Base-by-base conservation (phyloP, 2,113 vertebrate species). In the Toxotes chatareus region DNA sequence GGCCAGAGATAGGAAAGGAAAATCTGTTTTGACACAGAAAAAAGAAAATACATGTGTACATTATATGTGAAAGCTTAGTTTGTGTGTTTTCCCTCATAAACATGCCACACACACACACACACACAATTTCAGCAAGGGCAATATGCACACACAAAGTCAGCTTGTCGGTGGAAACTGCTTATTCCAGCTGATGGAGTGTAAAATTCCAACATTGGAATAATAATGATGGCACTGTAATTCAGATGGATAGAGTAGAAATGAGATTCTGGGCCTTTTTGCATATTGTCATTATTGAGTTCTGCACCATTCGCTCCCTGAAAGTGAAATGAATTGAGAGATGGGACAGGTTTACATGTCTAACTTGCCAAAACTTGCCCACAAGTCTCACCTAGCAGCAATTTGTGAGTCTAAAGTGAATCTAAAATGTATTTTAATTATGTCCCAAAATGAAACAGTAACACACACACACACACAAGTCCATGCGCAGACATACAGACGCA, bases 201-300 rank as follows among this genome's bases (percentile, higher is more conserved):
- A 92, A 91, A 93, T 93, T 90, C 86, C 90, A 67, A 69, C 84
- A 87, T 76, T 83, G 89, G 93, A 94, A 94, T 93, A 89, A 88
- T 93, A 94, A 94, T 91, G 89, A 92, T 65, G 76, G 80, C 80
- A 91, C 92, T 90, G 87, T 93, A 92, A 94, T 94, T 93, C 93
- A 92, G 88, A 93, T 83, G 85, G 90, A 93, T 91, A 82, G 87
- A 86, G 76, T 6, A 86, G 77, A 91, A 92, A 94, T 93, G 84
- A 92, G 84, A 92, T 91, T 89, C 79, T 38, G 61, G 78, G 82
- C 57, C 53, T 87, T 88, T 90, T 89, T 92, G 91, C 90, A 90
- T 90, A 89, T 91, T 89, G 90, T 88, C 85, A 90, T 90, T 85
- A 92, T 80, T 84, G 86, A 89, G 85, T 81, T 88, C 74, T 88